Conservation (phyloP, 2,113 vertebrate genomes). For the Vidua chalybeata region DNA sequence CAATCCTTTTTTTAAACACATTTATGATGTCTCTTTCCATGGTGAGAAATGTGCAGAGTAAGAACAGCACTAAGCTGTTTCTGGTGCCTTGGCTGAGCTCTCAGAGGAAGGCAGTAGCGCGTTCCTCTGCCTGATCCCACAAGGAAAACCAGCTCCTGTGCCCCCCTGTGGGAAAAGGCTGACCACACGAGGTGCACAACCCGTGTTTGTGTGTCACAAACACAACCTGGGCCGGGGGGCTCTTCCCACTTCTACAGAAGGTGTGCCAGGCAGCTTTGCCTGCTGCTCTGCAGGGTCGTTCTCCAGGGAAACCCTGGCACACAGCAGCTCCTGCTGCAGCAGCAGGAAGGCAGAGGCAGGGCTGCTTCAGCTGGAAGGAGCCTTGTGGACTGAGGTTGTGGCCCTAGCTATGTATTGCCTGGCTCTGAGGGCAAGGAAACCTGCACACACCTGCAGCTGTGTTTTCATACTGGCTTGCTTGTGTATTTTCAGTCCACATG, state of each 20-base stretch:
- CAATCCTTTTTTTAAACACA: neutral
- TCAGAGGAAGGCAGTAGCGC: neutral
- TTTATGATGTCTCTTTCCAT: neutral
- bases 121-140: neutral
- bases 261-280: neutral
- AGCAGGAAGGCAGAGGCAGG: neutral
- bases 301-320: neutral
- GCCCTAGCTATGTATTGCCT: accelerated
- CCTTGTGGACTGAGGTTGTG: accelerated
- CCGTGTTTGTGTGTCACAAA: accelerated
- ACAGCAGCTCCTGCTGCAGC: neutral
- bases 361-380: neutral
- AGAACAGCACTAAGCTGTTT: neutral
- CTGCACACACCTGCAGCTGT: neutral
- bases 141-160: neutral
- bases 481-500: neutral
- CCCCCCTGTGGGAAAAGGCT: neutral
- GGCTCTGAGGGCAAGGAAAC: neutral
- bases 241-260: neutral
- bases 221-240: accelerated
- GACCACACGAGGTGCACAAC: neutral
- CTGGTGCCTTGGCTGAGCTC: neutral
- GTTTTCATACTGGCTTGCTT: neutral
- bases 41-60: neutral
- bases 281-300: neutral